Percentiles rank a stretch among this genome's conserved stretches.
Evolutionary conservation across 2,113 vertebrate species (phyloP).

Genomic region (Tachysurus fulvidraco): DNA sequence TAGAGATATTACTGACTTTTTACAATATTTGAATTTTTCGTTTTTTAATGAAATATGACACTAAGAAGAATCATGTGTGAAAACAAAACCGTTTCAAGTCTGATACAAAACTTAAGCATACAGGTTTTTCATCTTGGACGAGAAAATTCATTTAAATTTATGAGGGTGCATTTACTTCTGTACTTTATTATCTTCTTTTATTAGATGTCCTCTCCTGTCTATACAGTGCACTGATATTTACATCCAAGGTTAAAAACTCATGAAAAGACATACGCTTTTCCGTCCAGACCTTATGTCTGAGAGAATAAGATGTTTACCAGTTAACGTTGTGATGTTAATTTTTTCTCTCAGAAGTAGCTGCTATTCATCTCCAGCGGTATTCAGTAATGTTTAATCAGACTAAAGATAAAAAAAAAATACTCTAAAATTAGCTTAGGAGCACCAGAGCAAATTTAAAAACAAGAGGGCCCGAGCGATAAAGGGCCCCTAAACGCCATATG

Average conservation of each 20-base stretch:
- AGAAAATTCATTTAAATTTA: neutral
- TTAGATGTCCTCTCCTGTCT: neutral
- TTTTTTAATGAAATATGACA: no score
- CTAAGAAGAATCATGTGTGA: no score
- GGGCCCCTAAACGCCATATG: slow-evolving; percentile 22
- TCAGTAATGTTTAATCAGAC: slow-evolving; percentile 7
- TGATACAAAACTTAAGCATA: neutral
- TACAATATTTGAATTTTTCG: no score
- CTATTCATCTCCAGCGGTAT: neutral
- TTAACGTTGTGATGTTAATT: neutral
- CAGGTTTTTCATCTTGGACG: neutral
- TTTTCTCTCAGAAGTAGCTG: neutral
- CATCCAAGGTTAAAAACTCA: neutral
- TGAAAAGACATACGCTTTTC: neutral
- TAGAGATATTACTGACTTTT: no score
- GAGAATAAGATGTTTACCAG: neutral
- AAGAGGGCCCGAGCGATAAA: slow-evolving; percentile 35
- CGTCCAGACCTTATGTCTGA: neutral
- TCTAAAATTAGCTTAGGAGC: neutral
- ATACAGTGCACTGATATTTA: neutral
- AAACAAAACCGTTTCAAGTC: no score
- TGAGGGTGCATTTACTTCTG: neutral
- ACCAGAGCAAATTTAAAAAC: slow-evolving; percentile 34
- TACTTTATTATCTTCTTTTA: neutral
- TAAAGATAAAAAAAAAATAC: neutral